A percentile compares a stretch with the other conserved stretches of the same genome.
These are phyloP conservation scores for Argyrosomus regius DNA, from an alignment of 2,797 vertebrate species.

Conservation along the genomic window DNA sequence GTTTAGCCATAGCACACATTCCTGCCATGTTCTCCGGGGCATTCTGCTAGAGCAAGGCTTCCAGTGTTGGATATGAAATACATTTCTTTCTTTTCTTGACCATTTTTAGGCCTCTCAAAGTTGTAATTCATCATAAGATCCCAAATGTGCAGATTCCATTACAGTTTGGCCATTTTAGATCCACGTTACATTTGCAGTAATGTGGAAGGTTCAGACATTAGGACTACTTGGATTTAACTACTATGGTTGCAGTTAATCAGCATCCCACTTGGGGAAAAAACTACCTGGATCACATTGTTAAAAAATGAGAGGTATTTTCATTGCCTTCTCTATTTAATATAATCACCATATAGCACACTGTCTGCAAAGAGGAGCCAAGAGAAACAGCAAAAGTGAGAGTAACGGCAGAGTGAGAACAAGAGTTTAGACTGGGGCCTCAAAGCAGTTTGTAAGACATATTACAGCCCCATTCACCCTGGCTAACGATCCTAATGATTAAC, in stretches of 20 bases:
- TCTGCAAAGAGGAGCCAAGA: constrained; percentile 37
- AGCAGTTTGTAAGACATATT: constrained; percentile 61
- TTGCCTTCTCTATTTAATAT: constrained; percentile 26
- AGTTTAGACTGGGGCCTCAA: constrained; percentile 57
- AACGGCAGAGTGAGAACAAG: constrained; percentile 20
- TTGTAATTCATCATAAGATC: constrained; percentile 33
- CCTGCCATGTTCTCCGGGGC: constrained; percentile 65
- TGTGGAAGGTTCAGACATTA: background rate
- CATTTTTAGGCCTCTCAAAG: constrained; percentile 61
- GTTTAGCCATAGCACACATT: constrained; percentile 83
- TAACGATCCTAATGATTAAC: constrained; percentile 81
- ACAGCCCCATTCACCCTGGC: constrained; percentile 55
- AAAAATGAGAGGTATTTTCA: constrained; percentile 35
- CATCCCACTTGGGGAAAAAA: background rate
- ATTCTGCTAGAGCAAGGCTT: constrained; percentile 64
- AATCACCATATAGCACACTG: constrained; percentile 12
- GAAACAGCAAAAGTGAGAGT: constrained; percentile 45
- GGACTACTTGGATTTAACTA: background rate
- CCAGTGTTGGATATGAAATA: constrained; percentile 46
- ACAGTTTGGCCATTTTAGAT: constrained; percentile 6
- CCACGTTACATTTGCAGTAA: constrained; percentile 2
- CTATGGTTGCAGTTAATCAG: background rate
- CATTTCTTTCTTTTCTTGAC: constrained; percentile 36
- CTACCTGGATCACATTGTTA: background rate
- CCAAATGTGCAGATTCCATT: constrained; percentile 31